These are phyloP conservation scores for Meghimatium bilineatum DNA, from an alignment of 2,888 invertebrate species.

Conservation along the genomic window DNA sequence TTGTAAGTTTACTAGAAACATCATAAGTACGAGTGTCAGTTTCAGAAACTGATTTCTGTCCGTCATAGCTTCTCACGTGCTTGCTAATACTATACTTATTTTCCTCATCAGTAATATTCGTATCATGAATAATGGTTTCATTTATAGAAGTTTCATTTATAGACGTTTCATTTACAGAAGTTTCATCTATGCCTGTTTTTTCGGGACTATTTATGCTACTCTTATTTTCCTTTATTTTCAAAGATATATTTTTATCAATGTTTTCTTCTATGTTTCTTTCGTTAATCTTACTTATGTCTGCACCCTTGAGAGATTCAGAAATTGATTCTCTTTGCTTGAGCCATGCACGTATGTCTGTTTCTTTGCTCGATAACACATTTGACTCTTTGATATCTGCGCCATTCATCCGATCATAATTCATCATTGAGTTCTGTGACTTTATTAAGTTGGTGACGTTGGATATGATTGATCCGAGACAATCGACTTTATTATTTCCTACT, in stretches of 20 bases:
- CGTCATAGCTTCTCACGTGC: not conserved
- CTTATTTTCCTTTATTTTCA: not conserved
- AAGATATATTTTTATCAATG: not conserved
- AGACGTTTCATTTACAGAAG: not conserved
- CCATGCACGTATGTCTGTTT: not conserved
- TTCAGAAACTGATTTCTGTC: not conserved
- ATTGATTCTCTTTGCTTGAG: too few relatives aligned
- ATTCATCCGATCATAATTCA: not conserved
- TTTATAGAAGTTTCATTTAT: not conserved
- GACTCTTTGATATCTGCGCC: too few relatives aligned
- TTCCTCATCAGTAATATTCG: not conserved
- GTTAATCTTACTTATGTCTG: too few relatives aligned
- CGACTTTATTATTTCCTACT: not conserved
- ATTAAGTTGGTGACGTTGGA: not conserved
- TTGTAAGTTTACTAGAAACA: not conserved
- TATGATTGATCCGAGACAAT: not conserved
- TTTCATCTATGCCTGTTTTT: too few relatives aligned
- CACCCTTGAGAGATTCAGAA: too few relatives aligned
- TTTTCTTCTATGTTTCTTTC: not conserved
- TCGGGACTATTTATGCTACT: not conserved
- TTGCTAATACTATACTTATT: not conserved
- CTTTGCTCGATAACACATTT: not conserved
- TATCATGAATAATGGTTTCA: too few relatives aligned
- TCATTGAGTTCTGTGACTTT: not conserved
- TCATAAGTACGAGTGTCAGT: slow-evolving; percentile 19